phyloP scores from a whole-genome alignment of 2,797 vertebrate genomes.

The Amblyopsis hoosieri region DNA sequence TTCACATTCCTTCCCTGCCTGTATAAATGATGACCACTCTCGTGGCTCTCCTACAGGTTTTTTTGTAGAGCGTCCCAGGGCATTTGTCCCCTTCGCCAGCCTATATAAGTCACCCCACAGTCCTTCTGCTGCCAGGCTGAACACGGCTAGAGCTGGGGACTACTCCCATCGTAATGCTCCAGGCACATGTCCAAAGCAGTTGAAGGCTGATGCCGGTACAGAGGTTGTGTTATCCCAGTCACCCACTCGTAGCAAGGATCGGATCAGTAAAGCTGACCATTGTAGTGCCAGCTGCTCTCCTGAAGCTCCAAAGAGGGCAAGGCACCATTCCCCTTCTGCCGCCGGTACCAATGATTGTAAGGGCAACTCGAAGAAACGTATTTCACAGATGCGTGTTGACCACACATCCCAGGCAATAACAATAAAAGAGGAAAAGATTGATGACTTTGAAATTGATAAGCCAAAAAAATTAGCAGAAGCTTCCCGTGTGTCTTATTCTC shows the following conservation, averaged over 20 bases:
- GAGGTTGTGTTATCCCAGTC: conserved; percentile 54
- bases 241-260: conserved; percentile 29
- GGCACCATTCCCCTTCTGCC: conserved; percentile 13
- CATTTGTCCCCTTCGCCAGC: neutral
- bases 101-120: conserved; percentile 2
- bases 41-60: conserved; percentile 31
- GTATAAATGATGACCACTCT: neutral
- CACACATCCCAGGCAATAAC: conserved; percentile 30
- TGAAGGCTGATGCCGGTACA: conserved; percentile 11
- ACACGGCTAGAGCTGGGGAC: conserved; percentile 37
- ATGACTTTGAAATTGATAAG: conserved; percentile 47
- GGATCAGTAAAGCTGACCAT: conserved; percentile 20
- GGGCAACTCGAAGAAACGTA: conserved; percentile 44
- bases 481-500: conserved; percentile 58
- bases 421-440: conserved; percentile 50
- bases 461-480: conserved; percentile 38
- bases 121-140: conserved; percentile 25
- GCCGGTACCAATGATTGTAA: conserved; percentile 14
- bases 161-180: conserved; percentile 48
- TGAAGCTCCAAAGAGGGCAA: conserved; percentile 19
- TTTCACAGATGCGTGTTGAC: conserved; percentile 31
- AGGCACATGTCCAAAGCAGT: conserved; percentile 29
- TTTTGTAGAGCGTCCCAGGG: conserved; percentile 19
- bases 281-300: conserved; percentile 30
- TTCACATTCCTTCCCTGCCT: conserved; percentile 11